phyloP scores from a whole-genome alignment of 2,113 vertebrate genomes.

The Falco punctatus region DNA sequence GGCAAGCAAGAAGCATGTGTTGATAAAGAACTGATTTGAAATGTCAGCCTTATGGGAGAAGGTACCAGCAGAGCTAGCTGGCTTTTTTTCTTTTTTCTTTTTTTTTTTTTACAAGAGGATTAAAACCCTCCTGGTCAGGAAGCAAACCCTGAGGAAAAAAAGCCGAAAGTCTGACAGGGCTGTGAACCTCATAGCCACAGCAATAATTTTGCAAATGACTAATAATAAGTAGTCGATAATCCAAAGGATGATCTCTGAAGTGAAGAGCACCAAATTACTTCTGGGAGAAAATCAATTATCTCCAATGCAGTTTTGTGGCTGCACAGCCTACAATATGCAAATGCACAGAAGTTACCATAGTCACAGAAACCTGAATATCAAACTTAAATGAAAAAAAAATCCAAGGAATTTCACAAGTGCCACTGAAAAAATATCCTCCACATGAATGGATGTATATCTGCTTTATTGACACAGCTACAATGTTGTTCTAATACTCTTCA shows the following conservation, averaged over 20 bases:
- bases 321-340: slow-evolving; percentile 57
- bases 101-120: neutral
- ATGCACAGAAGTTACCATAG: slow-evolving; percentile 49
- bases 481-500: slow-evolving; percentile 3
- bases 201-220: slow-evolving; percentile 69
- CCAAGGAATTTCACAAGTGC: neutral
- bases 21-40: slow-evolving; percentile 63
- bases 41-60: slow-evolving; percentile 27
- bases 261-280: slow-evolving; percentile 69
- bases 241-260: slow-evolving; percentile 71
- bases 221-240: slow-evolving; percentile 68
- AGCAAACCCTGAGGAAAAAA: slow-evolving; percentile 39
- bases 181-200: slow-evolving; percentile 44
- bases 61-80: neutral
- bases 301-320: slow-evolving; percentile 37
- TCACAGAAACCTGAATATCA: slow-evolving; percentile 40
- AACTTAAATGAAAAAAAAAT: neutral
- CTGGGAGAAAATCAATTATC: slow-evolving; percentile 69
- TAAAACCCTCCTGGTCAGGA: slow-evolving; percentile 49
- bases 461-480: slow-evolving; percentile 22
- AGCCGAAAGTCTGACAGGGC: slow-evolving; percentile 35
- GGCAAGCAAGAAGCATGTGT: slow-evolving; percentile 25
- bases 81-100: neutral
- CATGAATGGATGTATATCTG: neutral
- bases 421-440: neutral